These are phyloP conservation scores for Henicopernis longicauda DNA, from an alignment of 2,113 vertebrate species.

Conservation along the genomic window DNA sequence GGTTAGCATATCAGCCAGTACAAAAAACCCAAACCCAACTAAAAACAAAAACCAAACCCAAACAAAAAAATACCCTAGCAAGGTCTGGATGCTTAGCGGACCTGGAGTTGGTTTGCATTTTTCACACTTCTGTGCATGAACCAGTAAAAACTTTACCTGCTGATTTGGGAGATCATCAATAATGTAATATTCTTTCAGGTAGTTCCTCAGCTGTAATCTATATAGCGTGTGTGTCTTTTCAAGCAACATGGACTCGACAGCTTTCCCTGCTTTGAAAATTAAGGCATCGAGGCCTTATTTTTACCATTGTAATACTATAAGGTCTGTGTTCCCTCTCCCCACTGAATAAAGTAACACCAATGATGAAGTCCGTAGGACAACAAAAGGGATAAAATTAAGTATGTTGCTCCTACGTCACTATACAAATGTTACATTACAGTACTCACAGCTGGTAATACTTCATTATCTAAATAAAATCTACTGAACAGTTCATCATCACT, in stretches of 20 bases:
- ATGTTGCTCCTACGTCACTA: neutral
- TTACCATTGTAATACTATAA: neutral
- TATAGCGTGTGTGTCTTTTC: neutral
- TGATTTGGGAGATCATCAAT: neutral
- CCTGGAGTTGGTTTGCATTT: neutral
- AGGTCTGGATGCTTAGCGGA: neutral
- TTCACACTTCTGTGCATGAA: neutral
- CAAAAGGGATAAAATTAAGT: neutral
- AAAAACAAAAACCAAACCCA: neutral
- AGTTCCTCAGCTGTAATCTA: neutral
- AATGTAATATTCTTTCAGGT: neutral
- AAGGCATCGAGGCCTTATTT: neutral
- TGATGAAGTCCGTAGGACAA: neutral
- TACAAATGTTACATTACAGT: neutral
- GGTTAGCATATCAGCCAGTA: neutral
- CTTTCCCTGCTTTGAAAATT: neutral
- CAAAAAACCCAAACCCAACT: neutral
- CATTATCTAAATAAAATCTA: constrained; percentile 42
- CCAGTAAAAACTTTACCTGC: neutral
- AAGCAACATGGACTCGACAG: neutral
- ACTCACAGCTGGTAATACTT: neutral
- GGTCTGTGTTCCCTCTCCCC: neutral
- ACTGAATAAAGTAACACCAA: neutral
- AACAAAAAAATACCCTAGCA: neutral
- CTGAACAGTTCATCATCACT: neutral